Conservation (phyloP, 2,888 invertebrate species). For the Byasa hedistus region DNA sequence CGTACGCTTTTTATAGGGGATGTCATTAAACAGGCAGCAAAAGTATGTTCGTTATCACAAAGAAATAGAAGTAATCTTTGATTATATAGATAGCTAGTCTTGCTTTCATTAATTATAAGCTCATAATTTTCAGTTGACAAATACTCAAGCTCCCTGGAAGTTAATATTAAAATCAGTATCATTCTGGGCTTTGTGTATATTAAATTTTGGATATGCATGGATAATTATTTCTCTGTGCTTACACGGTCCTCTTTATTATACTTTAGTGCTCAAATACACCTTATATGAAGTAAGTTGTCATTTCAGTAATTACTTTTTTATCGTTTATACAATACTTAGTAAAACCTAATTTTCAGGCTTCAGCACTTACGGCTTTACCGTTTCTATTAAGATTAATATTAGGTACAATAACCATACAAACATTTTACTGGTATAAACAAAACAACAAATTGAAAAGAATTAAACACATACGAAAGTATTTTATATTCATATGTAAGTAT, state of each 20-base stretch:
- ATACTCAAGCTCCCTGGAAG: conserved; percentile 64
- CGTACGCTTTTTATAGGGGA: neutral
- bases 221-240: conserved; percentile 66
- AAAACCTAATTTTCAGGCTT: conserved; percentile 53
- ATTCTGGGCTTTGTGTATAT: conserved; percentile 66
- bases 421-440: conserved; percentile 63
- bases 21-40: no score
- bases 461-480: conserved; percentile 61
- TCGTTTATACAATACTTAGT: neutral
- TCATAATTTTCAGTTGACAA: conserved; percentile 54
- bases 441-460: conserved; percentile 48
- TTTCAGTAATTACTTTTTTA: conserved; percentile 1
- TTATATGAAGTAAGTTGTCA: conserved; percentile 58
- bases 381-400: conserved; percentile 64
- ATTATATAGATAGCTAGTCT: no score
- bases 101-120: no score
- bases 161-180: conserved; percentile 60
- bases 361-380: conserved; percentile 65
- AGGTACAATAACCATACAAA: conserved; percentile 65
- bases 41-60: no score
- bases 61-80: no score
- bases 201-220: conserved; percentile 75
- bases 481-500: conserved; percentile 72
- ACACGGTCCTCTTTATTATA: conserved; percentile 66
- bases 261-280: conserved; percentile 51